These are phyloP conservation scores for Chrysopilus asiliformis DNA, from an alignment of 2,888 invertebrate genomes.

Conservation along the genomic window DNA sequence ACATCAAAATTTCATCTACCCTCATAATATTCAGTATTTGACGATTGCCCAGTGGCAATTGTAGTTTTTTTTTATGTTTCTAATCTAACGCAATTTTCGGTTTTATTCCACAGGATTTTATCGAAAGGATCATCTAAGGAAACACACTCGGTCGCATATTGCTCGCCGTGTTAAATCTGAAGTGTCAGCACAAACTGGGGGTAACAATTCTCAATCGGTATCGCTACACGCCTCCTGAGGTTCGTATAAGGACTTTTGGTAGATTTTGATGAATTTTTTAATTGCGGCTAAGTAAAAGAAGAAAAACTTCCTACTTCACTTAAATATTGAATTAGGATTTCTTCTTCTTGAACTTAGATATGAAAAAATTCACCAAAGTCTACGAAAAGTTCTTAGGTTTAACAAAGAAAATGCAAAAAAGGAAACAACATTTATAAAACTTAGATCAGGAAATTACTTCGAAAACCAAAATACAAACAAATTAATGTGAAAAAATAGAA, in stretches of 20 bases:
- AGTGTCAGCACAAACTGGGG: conserved; percentile 54
- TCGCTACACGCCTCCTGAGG: conserved; percentile 37
- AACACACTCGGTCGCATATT: conserved; percentile 74
- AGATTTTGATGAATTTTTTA: conserved; percentile 22
- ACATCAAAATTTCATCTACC: too few relatives aligned
- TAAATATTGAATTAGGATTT: not conserved
- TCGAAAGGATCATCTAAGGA: conserved; percentile 74
- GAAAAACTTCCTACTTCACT: not conserved
- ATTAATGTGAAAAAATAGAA: not conserved
- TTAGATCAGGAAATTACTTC: conserved; percentile 1
- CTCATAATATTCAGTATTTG: too few relatives aligned
- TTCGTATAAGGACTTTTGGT: conserved; percentile 40
- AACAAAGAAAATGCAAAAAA: not conserved
- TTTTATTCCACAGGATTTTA: conserved; percentile 57
- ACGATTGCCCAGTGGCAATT: not conserved
- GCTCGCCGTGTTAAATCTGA: conserved; percentile 75
- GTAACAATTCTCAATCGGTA: conserved; percentile 34
- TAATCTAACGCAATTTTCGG: not conserved
- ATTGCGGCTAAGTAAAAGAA: conserved; percentile 1
- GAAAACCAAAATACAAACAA: conserved; percentile 1
- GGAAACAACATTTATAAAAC: conserved; percentile 1
- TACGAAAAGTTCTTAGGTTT: conserved; percentile 10
- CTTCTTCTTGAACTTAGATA: too few relatives aligned
- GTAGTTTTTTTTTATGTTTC: not conserved
- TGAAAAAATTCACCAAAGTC: conserved; percentile 10